Evolutionary conservation across 2,888 invertebrate species (phyloP), one percentile per base, ranked within the genome.

Genomic region (Arctia plantaginis): DNA sequence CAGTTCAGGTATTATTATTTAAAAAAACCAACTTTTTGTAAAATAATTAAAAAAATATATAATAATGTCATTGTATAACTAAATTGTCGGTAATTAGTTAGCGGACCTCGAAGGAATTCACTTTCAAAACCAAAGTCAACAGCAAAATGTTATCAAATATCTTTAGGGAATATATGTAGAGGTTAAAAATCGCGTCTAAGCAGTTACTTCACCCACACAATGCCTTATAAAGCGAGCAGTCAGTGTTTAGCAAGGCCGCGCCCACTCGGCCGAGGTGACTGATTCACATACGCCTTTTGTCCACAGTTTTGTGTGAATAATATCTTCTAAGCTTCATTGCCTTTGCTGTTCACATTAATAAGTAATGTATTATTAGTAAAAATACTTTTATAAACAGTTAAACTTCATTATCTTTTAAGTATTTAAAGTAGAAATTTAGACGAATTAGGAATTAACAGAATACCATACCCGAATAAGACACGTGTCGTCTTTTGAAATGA

Each of bases 191-290:
- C 80, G 80, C 77, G 82, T 78, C 75, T 80, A 80, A 82, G 82
- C 72, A 81, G 76, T 84, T 73, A 80, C 76, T 71, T 76, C 83
- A 69, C 94, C 94, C 90, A 94, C 94, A 88, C 91, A 86, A 77
- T 74, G 76, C 94, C 94, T 85, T 93, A 91, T 92, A 91, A 85
- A 89, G 87, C 81, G 89, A 85, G 85, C 86, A 88, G 77, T 81
- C 76, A 74, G 80, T 59, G 82, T 74, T 78, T 82, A 82, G 90
- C 94, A 91, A 95, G 95, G 94, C 88, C 92, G 88, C 93, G 85
- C 94, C 94, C 89, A 94, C 95, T 77, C 76, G 69, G 75, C 68
- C 83, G 75, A 75, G 85, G 87, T 92, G 93, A 93, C 91, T 93
- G 93, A 92, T 89, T 84, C 83, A 80, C 79, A 80, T 79, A 70